Base-by-base conservation (phyloP, 2,888 invertebrate species). In the Ectobius pallidus region DNA sequence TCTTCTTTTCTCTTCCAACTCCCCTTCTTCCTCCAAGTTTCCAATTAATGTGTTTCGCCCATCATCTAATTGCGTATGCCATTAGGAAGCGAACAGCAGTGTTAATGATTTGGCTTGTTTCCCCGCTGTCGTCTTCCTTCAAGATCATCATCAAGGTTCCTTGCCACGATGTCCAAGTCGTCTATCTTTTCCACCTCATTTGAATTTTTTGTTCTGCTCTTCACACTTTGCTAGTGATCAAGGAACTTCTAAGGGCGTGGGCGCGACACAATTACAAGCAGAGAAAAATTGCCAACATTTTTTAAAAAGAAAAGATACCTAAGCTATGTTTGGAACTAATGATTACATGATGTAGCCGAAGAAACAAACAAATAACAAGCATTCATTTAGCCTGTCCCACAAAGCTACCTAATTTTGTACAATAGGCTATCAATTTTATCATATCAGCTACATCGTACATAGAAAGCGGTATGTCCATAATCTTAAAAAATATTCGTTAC, bases 1-100 rank as follows among this genome's bases (percentile, higher is more conserved):
- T 55, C 73, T 73, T 73, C 63, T 62, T 69, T 62, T 30, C 46
- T 61, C 46, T 52, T 27, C 27, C 69, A n/a, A n/a, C n/a, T n/a
- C n/a, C n/a, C 62, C 32, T 20, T 44, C 55, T 42, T 68, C 71
- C 65, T 67, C 73, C 71, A 73, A 73, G 70, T 73, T 73, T 71
- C 73, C 73, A 73, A 73, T 73, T 73, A 73, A 73, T 73, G 68
- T 71, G 70, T 70, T 46, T 61, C 65, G 63, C 30, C 71, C 72
- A 46, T 46, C 72, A 25, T 70, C 73, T 73, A 73, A 73, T 73
- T 73, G 73, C 73, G 70, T 70, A 63, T 67, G 73, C 73, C 73
- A 73, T 73, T 73, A 73, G 73, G 73, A 73, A 70, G 73, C 65
- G 67, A 63, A 22, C 18, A 25, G 16, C 39, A 34, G 65, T 71